phyloP scores from a whole-genome alignment of 2,888 invertebrate genomes.

The Caenorhabditis sinica region DNA sequence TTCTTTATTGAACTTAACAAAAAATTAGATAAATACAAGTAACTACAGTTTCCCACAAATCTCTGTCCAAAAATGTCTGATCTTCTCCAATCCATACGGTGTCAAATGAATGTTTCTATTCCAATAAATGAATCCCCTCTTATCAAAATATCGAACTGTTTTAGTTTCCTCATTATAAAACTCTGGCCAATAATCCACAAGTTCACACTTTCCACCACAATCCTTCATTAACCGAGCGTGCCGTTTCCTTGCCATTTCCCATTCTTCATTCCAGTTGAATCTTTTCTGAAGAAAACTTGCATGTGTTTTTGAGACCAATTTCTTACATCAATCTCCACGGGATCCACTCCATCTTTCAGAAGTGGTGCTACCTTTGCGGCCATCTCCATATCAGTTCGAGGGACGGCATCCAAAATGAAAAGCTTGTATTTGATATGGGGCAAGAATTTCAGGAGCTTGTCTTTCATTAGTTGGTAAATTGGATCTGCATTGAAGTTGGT shows the following conservation, averaged over 20 bases:
- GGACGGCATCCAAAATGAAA: slow-evolving; percentile 26
- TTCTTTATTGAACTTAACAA: no score
- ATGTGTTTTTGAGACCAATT: not conserved
- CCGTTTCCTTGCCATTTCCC: slow-evolving; percentile 40
- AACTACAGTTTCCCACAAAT: slow-evolving; percentile 39
- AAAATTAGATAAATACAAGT: no score
- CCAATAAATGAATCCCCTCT: slow-evolving; percentile 42
- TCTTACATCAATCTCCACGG: slow-evolving; percentile 15
- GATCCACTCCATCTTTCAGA: slow-evolving; percentile 6
- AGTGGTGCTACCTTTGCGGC: not conserved
- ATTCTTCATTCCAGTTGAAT: not conserved
- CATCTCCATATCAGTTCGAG: no score
- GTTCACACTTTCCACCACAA: slow-evolving; percentile 29
- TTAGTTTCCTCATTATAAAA: slow-evolving; percentile 46
- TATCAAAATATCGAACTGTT: slow-evolving; percentile 51
- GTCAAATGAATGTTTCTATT: slow-evolving; percentile 21
- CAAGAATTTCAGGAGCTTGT: slow-evolving; percentile 25
- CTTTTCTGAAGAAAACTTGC: no score
- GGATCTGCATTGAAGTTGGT: slow-evolving; percentile 31
- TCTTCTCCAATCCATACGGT: slow-evolving; percentile 39
- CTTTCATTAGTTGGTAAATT: slow-evolving; percentile 43
- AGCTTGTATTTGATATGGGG: slow-evolving; percentile 25
- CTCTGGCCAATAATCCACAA: slow-evolving; percentile 27
- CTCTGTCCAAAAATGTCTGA: slow-evolving; percentile 50
- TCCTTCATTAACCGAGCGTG: slow-evolving; percentile 34